These are phyloP conservation scores for Panurus biarmicus DNA, from an alignment of 2,113 vertebrate genomes.

Conservation along the genomic window DNA sequence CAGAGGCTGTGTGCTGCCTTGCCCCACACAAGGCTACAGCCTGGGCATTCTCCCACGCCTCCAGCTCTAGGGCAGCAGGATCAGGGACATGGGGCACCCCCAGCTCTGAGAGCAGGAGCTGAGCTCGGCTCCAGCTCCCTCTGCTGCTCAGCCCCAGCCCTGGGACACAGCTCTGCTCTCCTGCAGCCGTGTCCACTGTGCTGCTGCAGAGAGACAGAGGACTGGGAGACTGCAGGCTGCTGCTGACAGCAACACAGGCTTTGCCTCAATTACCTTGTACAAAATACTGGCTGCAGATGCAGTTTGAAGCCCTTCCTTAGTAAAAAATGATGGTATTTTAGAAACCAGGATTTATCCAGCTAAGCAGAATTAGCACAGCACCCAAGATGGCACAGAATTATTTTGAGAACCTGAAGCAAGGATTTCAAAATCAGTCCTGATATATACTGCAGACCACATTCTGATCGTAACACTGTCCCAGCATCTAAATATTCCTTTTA, in stretches of 20 bases:
- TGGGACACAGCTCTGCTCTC: not conserved
- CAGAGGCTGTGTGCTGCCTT: not conserved
- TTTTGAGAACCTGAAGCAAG: not conserved
- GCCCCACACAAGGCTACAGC: not conserved
- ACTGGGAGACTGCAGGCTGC: not conserved
- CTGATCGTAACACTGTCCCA: not conserved
- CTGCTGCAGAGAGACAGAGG: not conserved
- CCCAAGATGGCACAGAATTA: not conserved
- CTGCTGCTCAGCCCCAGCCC: constrained; percentile 25
- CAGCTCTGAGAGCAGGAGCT: not conserved
- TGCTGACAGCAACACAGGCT: not conserved
- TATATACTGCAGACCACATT: not conserved
- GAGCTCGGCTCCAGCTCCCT: constrained; percentile 47
- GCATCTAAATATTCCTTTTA: not conserved
- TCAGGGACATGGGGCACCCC: too few species aligned
- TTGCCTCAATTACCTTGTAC: not conserved
- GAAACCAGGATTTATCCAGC: not conserved
- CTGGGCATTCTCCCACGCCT: not conserved
- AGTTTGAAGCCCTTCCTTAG: not conserved
- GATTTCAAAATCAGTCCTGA: not conserved
- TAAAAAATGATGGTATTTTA: not conserved
- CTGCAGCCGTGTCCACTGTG: not conserved
- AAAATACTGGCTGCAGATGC: not conserved
- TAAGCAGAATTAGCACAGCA: not conserved
- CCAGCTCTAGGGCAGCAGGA: not conserved